Percentiles rank a stretch among this genome's conserved stretches.
Evolutionary conservation across 2,113 vertebrate species (phyloP).

Genomic region (Anarrhichthys ocellatus): DNA sequence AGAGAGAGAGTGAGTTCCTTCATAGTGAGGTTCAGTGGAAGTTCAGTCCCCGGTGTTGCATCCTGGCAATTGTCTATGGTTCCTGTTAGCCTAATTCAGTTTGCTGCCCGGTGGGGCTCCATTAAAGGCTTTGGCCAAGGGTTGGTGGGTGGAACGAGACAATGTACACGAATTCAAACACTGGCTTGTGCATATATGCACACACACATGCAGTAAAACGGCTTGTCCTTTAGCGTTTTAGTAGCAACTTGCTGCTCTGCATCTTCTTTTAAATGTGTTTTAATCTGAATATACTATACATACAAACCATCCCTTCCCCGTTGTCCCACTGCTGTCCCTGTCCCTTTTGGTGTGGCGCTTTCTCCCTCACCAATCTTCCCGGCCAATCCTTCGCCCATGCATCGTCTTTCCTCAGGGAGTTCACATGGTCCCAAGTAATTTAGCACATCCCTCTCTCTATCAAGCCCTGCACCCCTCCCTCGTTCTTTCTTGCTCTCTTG

Average conservation of each 20-base stretch:
- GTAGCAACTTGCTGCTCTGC: neutral
- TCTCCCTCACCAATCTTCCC: slow-evolving; percentile 51
- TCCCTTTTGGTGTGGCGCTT: slow-evolving; percentile 13
- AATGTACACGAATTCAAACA: slow-evolving; percentile 13
- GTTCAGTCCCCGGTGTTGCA: slow-evolving; percentile 74
- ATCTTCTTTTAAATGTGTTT: neutral
- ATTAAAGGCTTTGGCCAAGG: slow-evolving; percentile 33
- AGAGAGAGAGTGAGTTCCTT: slow-evolving; percentile 33
- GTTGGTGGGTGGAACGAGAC: slow-evolving; percentile 10
- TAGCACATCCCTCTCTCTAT: slow-evolving; percentile 81
- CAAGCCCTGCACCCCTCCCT: slow-evolving; percentile 36
- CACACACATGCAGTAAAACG: neutral
- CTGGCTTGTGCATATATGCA: neutral
- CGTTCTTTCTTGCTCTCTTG: slow-evolving; percentile 16
- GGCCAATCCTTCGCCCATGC: slow-evolving; percentile 54
- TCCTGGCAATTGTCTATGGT: slow-evolving; percentile 72
- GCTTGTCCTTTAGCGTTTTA: slow-evolving; percentile 3
- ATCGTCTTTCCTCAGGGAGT: slow-evolving; percentile 64
- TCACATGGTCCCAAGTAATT: slow-evolving; percentile 92
- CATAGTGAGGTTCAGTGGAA: slow-evolving; percentile 73
- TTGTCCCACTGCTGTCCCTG: neutral
- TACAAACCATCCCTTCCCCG: neutral
- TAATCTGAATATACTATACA: slow-evolving; percentile 1
- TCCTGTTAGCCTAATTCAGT: slow-evolving; percentile 76
- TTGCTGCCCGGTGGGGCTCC: slow-evolving; percentile 61